Base-by-base conservation (phyloP, 2,888 invertebrate genomes). In the Sabatieria punctata region DNA sequence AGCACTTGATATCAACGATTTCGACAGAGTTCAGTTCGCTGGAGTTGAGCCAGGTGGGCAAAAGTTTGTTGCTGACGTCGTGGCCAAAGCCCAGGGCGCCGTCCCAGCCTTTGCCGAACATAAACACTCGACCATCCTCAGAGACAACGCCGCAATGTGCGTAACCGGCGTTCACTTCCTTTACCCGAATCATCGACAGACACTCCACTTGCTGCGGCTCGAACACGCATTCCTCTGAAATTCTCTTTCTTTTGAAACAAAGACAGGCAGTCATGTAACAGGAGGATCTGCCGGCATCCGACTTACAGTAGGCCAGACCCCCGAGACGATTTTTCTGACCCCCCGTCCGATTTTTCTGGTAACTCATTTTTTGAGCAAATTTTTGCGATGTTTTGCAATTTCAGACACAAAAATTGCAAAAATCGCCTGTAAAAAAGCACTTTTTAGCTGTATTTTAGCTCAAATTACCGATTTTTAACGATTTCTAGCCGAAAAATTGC, bases 81-180 rank as follows among this genome's bases (percentile, higher is more conserved):
- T 25, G 22, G 24, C 76, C 77, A 41, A 75, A 68, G 2, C 70
- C 70, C 4, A 77, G 66, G 41, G 77, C 66, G 1, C 77, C 77
- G 59, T 75, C 75, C 59, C 77, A 77, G 15, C 77, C 76, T 60
- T 76, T 76, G 35, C 78, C 77, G 61, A 77, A 78, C 1, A 75
- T 77, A 58, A 72, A 77, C 33, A 78, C 65, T 58, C 75, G 74
- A 11, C 78, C 78, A 60, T 76, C 75, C 3, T 70, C 68, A 2
- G 76, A 76, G 24, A 78, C 74, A 4, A 76, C 76, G 4, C 76
- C 77, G 59, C 75, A 75, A 60, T 77, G 77, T 57, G 45, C 41
- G 36, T 48, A 46, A 18, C 48, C 48, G 8, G 45, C 45, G n/a
- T 19, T 2, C 25, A 48, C 48, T 6, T 18, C 18, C 21, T 8